Percentiles rank a stretch among this genome's conserved stretches.
Conservation (phyloP, 1,140 invertebrate species). For the Holotrichia oblita region DNA sequence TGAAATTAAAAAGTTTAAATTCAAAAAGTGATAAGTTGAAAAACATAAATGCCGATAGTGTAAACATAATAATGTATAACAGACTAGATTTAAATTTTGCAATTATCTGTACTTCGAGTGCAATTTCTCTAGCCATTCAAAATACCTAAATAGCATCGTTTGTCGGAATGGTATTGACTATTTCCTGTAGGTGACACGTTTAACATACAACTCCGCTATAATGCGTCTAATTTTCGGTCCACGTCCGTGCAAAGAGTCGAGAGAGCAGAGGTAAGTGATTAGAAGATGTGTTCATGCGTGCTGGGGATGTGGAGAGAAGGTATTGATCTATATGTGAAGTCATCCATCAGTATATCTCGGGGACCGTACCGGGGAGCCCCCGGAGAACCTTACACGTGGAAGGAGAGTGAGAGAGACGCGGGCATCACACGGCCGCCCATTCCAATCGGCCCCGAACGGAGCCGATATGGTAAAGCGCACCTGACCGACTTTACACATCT, state of each 20-base stretch:
- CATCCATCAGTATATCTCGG: constrained; percentile 57
- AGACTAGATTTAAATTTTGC: too few relatives aligned
- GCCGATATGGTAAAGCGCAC: constrained; percentile 23
- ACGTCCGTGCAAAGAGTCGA: background rate
- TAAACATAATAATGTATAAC: too few relatives aligned
- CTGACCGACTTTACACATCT: constrained; percentile 40
- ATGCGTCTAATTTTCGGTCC: constrained; percentile 26
- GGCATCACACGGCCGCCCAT: background rate
- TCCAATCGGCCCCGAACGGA: constrained; percentile 34
- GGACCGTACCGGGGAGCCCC: constrained; percentile 49
- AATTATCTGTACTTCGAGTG: too few relatives aligned
- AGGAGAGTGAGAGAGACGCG: background rate
- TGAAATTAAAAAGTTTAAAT: too few relatives aligned
- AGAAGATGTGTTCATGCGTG: constrained; percentile 53
- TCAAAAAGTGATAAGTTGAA: too few relatives aligned
- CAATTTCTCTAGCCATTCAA: background rate
- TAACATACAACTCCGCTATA: background rate
- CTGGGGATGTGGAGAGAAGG: constrained; percentile 49
- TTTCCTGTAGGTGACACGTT: background rate
- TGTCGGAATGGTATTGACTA: background rate
- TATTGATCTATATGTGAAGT: constrained; percentile 59
- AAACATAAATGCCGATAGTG: too few relatives aligned
- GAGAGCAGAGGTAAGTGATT: constrained; percentile 28
- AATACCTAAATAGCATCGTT: background rate
- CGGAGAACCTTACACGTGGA: constrained; percentile 23